Conservation (phyloP, 2,113 vertebrate species). For the Ahaetulla prasina region DNA sequence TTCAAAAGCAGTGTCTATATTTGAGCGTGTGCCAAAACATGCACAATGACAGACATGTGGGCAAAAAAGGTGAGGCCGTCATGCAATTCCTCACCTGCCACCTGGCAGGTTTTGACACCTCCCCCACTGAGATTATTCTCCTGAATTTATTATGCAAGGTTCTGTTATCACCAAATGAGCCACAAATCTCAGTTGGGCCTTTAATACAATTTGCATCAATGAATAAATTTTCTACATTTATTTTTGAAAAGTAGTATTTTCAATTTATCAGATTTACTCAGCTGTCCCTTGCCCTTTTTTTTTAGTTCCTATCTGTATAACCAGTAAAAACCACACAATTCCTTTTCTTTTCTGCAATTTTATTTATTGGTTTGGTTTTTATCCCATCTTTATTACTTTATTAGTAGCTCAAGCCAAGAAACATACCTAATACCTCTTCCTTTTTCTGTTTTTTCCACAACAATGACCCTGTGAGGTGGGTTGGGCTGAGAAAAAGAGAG, state of each 20-base stretch:
- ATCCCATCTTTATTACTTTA: too few relatives aligned
- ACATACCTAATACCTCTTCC: too few relatives aligned
- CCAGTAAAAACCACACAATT: not conserved
- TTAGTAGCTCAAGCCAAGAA: too few relatives aligned
- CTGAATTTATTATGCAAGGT: not conserved
- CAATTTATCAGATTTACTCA: not conserved
- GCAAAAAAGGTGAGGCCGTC: not conserved
- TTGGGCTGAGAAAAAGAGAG: too few relatives aligned
- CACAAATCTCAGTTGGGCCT: not conserved
- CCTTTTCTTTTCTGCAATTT: not conserved
- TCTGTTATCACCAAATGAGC: not conserved
- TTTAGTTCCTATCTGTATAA: rapidly evolving
- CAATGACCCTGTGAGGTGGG: too few relatives aligned
- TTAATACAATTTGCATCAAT: not conserved
- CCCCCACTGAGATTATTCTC: not conserved
- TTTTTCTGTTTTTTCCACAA: too few relatives aligned
- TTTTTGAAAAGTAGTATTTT: not conserved
- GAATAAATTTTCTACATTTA: not conserved
- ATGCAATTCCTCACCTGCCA: too few relatives aligned
- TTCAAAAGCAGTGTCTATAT: not conserved
- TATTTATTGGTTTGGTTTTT: too few relatives aligned
- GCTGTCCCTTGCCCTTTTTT: not conserved
- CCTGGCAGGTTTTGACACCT: too few relatives aligned
- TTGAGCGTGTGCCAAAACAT: not conserved
- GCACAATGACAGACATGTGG: not conserved